A percentile compares a stretch with the other conserved stretches of the same genome.
phyloP scores from a whole-genome alignment of 2,113 vertebrate species.

The Mus musculus region GRCm39 chr5:42606501-42607000 shows the following conservation, averaged over 20 bases:
- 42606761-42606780: neutral
- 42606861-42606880: conserved; percentile 9
- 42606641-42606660: neutral
- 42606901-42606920: neutral
- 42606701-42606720: neutral
- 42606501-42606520: neutral
- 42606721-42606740: neutral
- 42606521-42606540: neutral
- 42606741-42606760: neutral
- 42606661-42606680: neutral
- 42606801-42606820: neutral
- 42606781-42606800: neutral
- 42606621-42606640: neutral
- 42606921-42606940: conserved; percentile 59
- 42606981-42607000: conserved; percentile 77
- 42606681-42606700: neutral
- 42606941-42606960: conserved; percentile 51
- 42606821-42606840: neutral
- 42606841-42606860: neutral
- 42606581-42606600: neutral
- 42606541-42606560: neutral
- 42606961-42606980: conserved; percentile 72
- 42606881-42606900: conserved; percentile 8
- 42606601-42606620: neutral
- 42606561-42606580: too few species aligned